Conservation (phyloP, 2,888 invertebrate species). For the Acleris emargana region DNA sequence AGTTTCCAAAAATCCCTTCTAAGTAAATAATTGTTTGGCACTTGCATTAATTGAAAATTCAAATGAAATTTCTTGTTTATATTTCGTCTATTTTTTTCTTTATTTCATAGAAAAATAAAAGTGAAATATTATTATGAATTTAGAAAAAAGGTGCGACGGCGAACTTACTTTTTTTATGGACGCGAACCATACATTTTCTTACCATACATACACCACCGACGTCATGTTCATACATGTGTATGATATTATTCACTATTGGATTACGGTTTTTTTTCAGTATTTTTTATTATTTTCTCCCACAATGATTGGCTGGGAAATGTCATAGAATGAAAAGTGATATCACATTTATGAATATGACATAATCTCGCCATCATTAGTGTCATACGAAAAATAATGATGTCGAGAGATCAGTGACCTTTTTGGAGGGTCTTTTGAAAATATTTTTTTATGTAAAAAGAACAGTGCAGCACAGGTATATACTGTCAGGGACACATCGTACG, state of each 20-base stretch:
- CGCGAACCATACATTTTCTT: slow-evolving; percentile 26
- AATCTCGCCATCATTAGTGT: slow-evolving; percentile 26
- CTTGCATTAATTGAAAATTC: too few relatives aligned
- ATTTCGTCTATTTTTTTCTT: too few relatives aligned
- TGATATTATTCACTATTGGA: background rate
- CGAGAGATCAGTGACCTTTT: slow-evolving; percentile 38
- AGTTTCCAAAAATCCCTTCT: too few relatives aligned
- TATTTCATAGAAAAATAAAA: background rate
- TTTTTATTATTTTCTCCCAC: slow-evolving; percentile 9
- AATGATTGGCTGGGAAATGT: background rate
- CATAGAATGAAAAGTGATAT: slow-evolving; percentile 14
- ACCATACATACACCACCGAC: background rate
- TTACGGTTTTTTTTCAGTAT: background rate
- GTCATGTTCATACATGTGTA: slow-evolving; percentile 33
- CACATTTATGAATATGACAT: slow-evolving; percentile 34
- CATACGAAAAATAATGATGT: slow-evolving; percentile 28
- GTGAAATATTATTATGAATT: background rate
- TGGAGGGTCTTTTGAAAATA: slow-evolving; percentile 39
- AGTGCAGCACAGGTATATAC: background rate
- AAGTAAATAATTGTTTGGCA: too few relatives aligned
- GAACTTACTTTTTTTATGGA: background rate
- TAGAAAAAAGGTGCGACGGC: background rate
- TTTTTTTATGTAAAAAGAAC: background rate
- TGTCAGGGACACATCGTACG: too few relatives aligned
- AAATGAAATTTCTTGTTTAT: too few relatives aligned